Base-by-base conservation (phyloP, 1,140 invertebrate species). In the Argopecten irradians region DNA sequence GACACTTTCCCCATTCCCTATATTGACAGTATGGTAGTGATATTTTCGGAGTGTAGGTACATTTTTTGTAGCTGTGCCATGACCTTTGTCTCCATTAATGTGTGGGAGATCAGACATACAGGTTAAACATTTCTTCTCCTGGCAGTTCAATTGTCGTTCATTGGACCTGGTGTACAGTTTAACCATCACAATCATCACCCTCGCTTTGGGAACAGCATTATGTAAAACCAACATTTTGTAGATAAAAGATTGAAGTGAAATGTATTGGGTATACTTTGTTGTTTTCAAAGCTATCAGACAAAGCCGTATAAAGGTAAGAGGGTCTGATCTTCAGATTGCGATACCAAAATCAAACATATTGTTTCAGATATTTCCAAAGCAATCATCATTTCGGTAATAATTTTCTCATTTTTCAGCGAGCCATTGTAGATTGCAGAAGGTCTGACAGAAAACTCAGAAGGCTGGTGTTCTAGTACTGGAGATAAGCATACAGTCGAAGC, bases 351-450 rank as follows among this genome's bases (percentile, higher is more conserved):
- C 55, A 71, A 71, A 71, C 28, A 16, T 71, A 71, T n/a, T 71
- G 55, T 71, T 71, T 71, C 28, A 71, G 28, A 71, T 71, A 71
- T 71, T n/a, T 71, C n/a, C 55, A 71, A 71, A 71, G 55, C 55
- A 71, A n/a, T 71, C 55, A 71, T 71, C 55, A 71, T 28, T 71
- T 71, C n/a, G 55, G 55, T 71, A 71, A 71, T 71, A 71, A 71
- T 71, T 71, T 71, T 71, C 55, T 16, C 55, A 71, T 71, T 71
- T 71, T 71, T 71, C 55, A 71, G 55, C 22, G 55, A 71, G 55
- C n/a, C 55, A 22, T 71, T 71, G 55, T 71, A 71, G 55, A 71
- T 71, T 71, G 55, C 22, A 55, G 55, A 71, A 71, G 55, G 22
- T 16, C 22, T 71, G 55, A 71, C 55, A 71, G 55, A 71, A n/a